phyloP scores from a whole-genome alignment of 2,797 vertebrate species.

The Coendou prehensilis region DNA sequence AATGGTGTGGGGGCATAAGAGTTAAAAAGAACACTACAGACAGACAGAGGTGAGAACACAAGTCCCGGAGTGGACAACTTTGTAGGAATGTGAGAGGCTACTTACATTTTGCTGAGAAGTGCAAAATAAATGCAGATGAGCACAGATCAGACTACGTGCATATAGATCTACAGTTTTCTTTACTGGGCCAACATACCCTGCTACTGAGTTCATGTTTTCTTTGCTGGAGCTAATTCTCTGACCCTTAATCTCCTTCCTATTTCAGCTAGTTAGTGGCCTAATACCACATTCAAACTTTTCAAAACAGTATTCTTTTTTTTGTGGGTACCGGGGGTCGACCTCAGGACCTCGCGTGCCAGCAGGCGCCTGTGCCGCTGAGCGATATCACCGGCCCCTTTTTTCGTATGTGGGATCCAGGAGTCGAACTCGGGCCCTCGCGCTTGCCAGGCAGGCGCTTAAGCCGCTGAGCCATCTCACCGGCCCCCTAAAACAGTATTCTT shows the following conservation, averaged over 20 bases:
- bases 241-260: neutral
- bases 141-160: neutral
- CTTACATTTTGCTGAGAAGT: neutral
- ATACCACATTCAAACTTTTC: neutral
- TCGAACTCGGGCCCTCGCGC: too few relatives aligned
- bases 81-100: neutral
- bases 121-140: neutral
- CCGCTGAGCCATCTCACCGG: too few relatives aligned
- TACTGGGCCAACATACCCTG: accelerated
- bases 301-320: neutral
- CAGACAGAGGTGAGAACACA: neutral
- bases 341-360: too few relatives aligned
- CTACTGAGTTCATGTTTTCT: neutral
- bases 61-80: accelerated
- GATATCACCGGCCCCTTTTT: too few relatives aligned
- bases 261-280: neutral
- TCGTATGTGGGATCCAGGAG: too few relatives aligned
- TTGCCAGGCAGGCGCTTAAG: too few relatives aligned
- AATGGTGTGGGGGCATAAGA: neutral
- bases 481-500: neutral
- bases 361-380: too few relatives aligned
- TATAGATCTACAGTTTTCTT: neutral
- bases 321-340: too few relatives aligned
- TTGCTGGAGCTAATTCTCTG: neutral
- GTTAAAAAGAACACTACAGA: accelerated